Conservation (phyloP, 1,140 invertebrate genomes). For the Drosophila pseudoananassae region DNA sequence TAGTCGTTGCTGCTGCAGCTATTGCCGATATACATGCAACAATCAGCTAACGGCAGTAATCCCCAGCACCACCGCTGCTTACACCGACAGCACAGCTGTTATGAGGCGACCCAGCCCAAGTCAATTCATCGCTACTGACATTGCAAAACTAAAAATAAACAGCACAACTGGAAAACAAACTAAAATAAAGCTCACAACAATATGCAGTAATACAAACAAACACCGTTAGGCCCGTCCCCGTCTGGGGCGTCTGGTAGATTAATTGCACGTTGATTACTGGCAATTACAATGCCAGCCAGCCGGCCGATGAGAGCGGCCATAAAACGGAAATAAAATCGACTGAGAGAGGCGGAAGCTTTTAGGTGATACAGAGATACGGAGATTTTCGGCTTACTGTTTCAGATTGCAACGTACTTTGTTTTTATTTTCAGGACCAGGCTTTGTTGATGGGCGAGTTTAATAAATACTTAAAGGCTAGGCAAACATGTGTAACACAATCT, state of each 20-base stretch:
- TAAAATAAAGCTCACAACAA: conserved; percentile 13
- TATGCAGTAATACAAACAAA: conserved; percentile 48
- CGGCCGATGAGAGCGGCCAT: conserved; percentile 22
- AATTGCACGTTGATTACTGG: conserved; percentile 75
- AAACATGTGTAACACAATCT: conserved; percentile 75
- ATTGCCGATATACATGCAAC: conserved; percentile 40
- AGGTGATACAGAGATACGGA: background rate
- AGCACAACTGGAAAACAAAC: conserved; percentile 10
- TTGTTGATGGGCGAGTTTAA: conserved; percentile 62
- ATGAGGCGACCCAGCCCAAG: conserved; percentile 27
- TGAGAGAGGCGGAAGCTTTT: conserved; percentile 15
- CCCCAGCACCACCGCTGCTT: background rate
- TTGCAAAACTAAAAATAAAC: conserved; percentile 73
- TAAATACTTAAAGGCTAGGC: conserved; percentile 75
- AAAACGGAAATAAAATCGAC: conserved; percentile 64
- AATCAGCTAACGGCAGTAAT: conserved; percentile 62
- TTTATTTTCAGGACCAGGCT: conserved; percentile 43
- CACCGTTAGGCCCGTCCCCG: conserved; percentile 60
- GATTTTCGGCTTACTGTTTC: background rate
- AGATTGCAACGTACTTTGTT: conserved; percentile 8
- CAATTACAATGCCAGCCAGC: conserved; percentile 63
- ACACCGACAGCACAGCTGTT: conserved; percentile 35
- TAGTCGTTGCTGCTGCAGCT: conserved; percentile 5
- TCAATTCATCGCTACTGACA: conserved; percentile 42
- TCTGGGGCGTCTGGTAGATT: conserved; percentile 70